Base-by-base conservation (phyloP, 2,113 vertebrate species). In the Entomyzon cyanotis region DNA sequence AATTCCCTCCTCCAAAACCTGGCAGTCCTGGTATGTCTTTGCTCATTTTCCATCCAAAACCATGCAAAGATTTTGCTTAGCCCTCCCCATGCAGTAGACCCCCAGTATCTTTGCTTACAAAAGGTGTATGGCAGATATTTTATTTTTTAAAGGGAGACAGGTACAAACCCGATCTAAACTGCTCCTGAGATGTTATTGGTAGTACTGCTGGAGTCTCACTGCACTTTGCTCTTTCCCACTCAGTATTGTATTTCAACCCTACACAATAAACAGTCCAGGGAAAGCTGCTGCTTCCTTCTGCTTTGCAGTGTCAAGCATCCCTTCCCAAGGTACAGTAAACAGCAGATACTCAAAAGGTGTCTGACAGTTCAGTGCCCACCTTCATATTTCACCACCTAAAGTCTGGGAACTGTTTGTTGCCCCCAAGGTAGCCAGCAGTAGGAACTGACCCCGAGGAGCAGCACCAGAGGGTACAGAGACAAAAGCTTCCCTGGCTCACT, bases 31-130 rank as follows among this genome's bases (percentile, higher is more conserved):
- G 2, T 5, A 12, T 1, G 1, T 2, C 46, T 75, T 59, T 20
- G 8, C 8, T 88, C 28, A 10, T 44, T 64, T 82, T 11, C 21
- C 30, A 69, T 37, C 84, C 17, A 59, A 65, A 95, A 64, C 11
- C 0, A 0, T 9, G 15, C 17, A 58, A n/a, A 41, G 23, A 75
- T 33, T n/a, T 60, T 31, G 6, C n/a, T 90, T 35, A 7, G 12
- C 2, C 2, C 11, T 79, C 37, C 11, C 49, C 24, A 27, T 13
- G 24, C 3, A 37, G 42, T 0, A 64, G 15, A 58, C 3, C 4
- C 5, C 7, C 46, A 60, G 15, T 2, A 55, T 35, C 37, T 28
- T 5, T 22, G 16, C 30, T 20, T 46, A 8, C 15, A 60, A 25
- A 24, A 31, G 2, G 5, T 8, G 0, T 28, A 65, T 4, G 9